Conservation (phyloP, 2,113 vertebrate species). For the Centrocercus urophasianus region DNA sequence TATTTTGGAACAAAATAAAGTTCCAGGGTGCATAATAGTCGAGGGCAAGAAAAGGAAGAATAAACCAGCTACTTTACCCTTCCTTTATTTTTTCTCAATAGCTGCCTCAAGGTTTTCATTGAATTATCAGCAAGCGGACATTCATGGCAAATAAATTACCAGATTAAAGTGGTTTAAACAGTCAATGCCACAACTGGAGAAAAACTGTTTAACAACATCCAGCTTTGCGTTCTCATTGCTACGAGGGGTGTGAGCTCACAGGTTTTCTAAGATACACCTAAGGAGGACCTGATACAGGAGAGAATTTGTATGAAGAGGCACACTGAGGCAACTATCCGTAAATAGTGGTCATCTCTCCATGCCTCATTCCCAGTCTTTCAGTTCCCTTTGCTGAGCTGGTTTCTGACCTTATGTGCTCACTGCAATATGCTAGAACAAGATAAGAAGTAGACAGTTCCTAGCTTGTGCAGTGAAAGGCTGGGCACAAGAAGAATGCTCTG, state of each 20-base stretch:
- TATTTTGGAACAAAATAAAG: not conserved
- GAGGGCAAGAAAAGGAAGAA: not conserved
- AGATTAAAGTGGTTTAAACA: not conserved
- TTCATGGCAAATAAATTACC: not conserved
- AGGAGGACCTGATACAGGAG: fast-evolving
- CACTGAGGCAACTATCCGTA: not conserved
- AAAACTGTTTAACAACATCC: not conserved
- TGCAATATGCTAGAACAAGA: not conserved
- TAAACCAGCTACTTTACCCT: not conserved
- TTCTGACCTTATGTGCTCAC: not conserved
- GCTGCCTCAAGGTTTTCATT: not conserved
- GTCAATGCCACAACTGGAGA: not conserved
- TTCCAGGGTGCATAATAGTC: not conserved
- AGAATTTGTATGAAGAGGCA: not conserved
- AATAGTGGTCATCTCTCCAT: not conserved
- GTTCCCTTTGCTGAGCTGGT: not conserved
- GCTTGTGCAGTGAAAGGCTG: not conserved
- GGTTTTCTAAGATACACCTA: not conserved
- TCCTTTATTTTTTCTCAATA: not conserved
- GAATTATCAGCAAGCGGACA: not conserved
- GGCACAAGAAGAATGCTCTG: fast-evolving
- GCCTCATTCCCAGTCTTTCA: not conserved
- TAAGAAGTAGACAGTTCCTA: not conserved
- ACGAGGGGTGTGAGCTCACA: fast-evolving
- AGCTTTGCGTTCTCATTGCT: not conserved